These are phyloP conservation scores for Plutomurus gul DNA, from an alignment of 1,140 invertebrate species.

Conservation along the genomic window DNA sequence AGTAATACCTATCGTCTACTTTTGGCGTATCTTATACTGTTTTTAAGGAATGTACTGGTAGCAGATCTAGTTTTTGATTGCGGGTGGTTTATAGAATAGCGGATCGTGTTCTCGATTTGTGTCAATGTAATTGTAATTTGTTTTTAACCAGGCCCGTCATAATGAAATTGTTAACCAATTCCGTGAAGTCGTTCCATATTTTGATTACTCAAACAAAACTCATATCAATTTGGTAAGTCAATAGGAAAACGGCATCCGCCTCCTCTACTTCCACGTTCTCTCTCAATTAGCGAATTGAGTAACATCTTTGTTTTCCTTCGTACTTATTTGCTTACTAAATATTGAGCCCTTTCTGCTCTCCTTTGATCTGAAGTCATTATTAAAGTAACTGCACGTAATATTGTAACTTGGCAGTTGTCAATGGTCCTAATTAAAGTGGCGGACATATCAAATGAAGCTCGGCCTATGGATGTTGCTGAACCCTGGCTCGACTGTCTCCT, in stretches of 20 bases:
- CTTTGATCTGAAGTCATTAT: neutral
- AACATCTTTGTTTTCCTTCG: too few species aligned
- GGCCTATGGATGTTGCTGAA: constrained; percentile 82
- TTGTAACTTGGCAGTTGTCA: constrained; percentile 66
- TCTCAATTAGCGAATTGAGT: too few species aligned
- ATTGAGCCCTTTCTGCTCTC: neutral
- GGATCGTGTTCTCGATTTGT: too few species aligned
- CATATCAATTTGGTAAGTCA: constrained; percentile 77
- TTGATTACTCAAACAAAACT: constrained; percentile 74
- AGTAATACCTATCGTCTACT: too few species aligned
- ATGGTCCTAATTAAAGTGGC: constrained; percentile 87
- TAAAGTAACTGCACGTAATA: neutral
- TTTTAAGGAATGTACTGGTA: too few species aligned
- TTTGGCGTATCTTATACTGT: too few species aligned
- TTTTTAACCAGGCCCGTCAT: too few species aligned
- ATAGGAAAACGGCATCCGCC: neutral
- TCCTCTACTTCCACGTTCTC: neutral
- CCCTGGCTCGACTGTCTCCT: constrained; percentile 81
- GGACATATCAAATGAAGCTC: constrained; percentile 84
- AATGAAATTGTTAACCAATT: constrained; percentile 83
- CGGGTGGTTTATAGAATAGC: too few species aligned
- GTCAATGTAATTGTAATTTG: too few species aligned
- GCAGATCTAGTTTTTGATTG: too few species aligned
- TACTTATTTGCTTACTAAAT: neutral
- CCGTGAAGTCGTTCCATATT: constrained; percentile 69